Evolutionary conservation across 2,888 invertebrate species (phyloP), one percentile per base, ranked within the genome.

Genomic region (Noctuana brunneofusca): DNA sequence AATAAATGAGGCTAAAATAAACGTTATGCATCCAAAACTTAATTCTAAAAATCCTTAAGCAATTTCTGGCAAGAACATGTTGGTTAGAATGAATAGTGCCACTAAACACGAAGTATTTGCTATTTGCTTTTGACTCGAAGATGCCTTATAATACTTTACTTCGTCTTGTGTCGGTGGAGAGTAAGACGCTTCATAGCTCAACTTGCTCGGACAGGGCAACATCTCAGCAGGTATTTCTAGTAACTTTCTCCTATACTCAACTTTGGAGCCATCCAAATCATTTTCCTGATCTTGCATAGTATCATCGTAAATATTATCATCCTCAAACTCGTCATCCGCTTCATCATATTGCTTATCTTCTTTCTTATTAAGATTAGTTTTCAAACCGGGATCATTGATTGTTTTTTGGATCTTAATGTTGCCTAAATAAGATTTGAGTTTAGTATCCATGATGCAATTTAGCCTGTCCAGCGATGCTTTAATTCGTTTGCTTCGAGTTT

Each of bases 401-500:
- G 59, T 54, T 69, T 76, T 81, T 66, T 79, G 77, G 2, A 78
- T 67, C 76, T 85, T 87, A 2, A 79, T 68, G 9, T 71, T 68
- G 0, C 70, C 75, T 8, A 79, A 24, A 62, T 79, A 81, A 1
- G 71, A 72, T 75, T 84, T 82, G 5, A 80, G 71, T 66, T 81
- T 84, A 2, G 73, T 78, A 68, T 94, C 95, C 84, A 95, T 91
- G 70, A 93, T 92, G 83, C 96, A 96, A 69, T 93, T 94, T 62
- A 96, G 90, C 55, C 95, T 93, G 66, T 94, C 94, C 24, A 96
- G 86, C 6, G 94, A 92, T 59, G 93, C 92, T 72, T 92, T 93
- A 52, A 96, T 90, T 67, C 94, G 93, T 71, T 92, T 92, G 83
- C 95, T 96, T 80, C 93, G 93, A 43, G 96, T 96, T 75, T 95